phyloP scores from a whole-genome alignment of 2,113 vertebrate genomes.

The Labeo catla region DNA sequence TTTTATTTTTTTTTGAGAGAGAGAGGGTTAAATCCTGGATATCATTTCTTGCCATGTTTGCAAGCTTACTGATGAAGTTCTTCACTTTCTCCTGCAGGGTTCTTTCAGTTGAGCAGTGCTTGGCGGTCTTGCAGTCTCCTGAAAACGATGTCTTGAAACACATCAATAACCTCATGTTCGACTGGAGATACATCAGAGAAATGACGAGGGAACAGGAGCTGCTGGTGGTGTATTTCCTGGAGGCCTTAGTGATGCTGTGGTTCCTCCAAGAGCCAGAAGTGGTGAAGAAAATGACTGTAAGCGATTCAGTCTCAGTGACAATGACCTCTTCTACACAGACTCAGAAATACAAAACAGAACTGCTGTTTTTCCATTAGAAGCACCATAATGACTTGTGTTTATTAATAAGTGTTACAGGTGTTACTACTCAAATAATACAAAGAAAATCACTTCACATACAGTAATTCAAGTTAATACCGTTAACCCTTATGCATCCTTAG shows the following conservation, averaged over 20 bases:
- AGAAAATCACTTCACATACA: no score
- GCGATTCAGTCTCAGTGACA: neutral
- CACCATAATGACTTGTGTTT: no score
- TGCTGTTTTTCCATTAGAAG: no score
- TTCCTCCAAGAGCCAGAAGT: neutral
- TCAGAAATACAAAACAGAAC: no score
- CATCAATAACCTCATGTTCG: neutral
- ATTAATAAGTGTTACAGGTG: no score
- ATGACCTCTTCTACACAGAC: neutral
- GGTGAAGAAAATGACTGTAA: neutral
- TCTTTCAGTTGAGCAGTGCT: neutral
- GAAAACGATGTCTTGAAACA: neutral
- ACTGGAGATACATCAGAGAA: neutral
- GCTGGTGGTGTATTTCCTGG: neutral
- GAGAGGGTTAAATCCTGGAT: no score
- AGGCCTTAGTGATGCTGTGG: neutral
- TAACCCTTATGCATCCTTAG: no score
- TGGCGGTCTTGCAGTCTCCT: neutral
- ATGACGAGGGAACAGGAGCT: neutral
- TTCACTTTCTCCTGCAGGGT: neutral
- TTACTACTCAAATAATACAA: no score
- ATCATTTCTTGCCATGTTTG: neutral
- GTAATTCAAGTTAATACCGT: no score
- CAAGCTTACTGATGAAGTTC: no score
- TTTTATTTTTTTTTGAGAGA: no score